Evolutionary conservation across 2,113 vertebrate species (phyloP), one percentile per base, ranked within the genome.

Genomic region (Aptenodytes forsteri): DNA sequence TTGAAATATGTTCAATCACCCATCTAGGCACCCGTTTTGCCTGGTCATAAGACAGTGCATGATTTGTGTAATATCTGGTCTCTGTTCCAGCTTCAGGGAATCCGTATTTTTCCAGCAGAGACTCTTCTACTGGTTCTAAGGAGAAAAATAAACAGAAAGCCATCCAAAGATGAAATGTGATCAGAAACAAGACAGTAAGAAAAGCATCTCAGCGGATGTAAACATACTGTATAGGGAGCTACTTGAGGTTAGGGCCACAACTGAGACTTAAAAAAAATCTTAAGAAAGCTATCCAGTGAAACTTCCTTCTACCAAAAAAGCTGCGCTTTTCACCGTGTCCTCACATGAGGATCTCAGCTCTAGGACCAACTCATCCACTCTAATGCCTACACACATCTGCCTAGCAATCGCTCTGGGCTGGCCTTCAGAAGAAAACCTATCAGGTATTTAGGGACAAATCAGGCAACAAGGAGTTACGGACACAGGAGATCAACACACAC

Each of bases 1-100:
- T 97, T 21, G 98, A 98, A 84, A 99, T 96, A 77, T 99, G 99
- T 69, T 99, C 99, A 16, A 98, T 98, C 49, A 99, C 99, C 99
- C 99, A 99, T 95, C 96, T 94, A 6, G 99, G 99, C 18, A 98
- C 98, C 6, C 98, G 98, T 80, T 98, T 99, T 25, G 98, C 95
- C 88, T 98, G 99, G 76, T 99, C 98, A 9, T 99, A 99, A 36
- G 98, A 99, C 80, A 99, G 89, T 3, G 98, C 98, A 30, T 99
- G 99, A 81, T 99, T 99, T 64, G 98, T 98, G 86, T 99, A 99
- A 84, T 86, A 90, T 61, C 98, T 96, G 27, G 97, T 97, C 90
- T 99, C 98, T 25, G 98, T 96, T 65, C 99, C 99, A 55, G 95
- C 97, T 81, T 97, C 75, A 70, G 99, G 99, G 71, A 99, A 98